Evolutionary conservation across 2,797 vertebrate species (phyloP).

Genomic region (Coilia nasus): DNA sequence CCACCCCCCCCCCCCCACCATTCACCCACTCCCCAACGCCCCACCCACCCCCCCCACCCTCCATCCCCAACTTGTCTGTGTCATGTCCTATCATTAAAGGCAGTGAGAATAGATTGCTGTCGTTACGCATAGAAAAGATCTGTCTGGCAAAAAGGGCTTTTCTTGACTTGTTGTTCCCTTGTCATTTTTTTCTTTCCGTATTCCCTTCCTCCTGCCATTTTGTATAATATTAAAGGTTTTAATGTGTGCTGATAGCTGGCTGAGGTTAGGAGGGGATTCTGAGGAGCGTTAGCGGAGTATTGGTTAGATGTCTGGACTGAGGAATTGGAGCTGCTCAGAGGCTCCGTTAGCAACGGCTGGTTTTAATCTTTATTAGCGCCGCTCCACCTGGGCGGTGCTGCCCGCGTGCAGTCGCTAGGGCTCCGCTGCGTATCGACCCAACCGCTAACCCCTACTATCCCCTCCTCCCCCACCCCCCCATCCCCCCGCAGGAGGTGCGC

Average conservation of each 20-base stretch:
- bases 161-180: background rate
- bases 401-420: background rate
- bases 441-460: background rate
- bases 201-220: background rate
- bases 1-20: background rate
- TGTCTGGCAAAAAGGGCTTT: background rate
- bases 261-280: background rate
- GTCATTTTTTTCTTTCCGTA: too few relatives aligned
- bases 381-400: background rate
- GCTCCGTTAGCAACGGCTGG: too few relatives aligned
- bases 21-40: background rate
- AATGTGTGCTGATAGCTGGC: background rate
- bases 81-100: too few relatives aligned
- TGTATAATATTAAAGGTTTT: background rate
- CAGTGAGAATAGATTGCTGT: background rate
- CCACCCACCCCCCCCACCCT: background rate
- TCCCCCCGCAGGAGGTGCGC: constrained; percentile 73
- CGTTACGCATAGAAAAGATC: background rate
- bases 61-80: background rate
- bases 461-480: background rate
- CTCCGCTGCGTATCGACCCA: background rate
- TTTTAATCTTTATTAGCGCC: constrained; percentile 1
- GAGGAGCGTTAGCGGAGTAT: background rate
- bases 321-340: background rate
- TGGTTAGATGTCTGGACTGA: background rate